Evolutionary conservation across 2,113 vertebrate genomes (phyloP), one percentile per base, ranked within the genome.

Genomic region (Paratilapia polleni): DNA sequence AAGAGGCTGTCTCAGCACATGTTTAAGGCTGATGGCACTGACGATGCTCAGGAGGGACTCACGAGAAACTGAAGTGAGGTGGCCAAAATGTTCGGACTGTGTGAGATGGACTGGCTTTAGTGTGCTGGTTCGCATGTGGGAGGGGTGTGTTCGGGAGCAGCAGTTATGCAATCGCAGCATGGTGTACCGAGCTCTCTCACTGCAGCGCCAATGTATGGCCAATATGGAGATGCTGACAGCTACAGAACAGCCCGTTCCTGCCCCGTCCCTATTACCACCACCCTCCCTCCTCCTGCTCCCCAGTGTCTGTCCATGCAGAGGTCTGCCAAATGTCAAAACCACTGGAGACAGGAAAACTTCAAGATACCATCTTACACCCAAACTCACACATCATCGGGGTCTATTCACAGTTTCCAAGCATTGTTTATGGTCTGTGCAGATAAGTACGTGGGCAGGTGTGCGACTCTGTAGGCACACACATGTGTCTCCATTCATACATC

Each of bases 141-240:
- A 94, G 94, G 93, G 93, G 91, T 91, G 88, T 8, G 43, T 76
- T 83, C 43, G 56, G 88, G 89, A 91, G 91, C 77, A 81, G 89
- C 77, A 70, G 94, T 96, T 96, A 96, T 96, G 95, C 94, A 96
- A 96, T 94, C 87, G 41, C 87, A 94, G 90, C 91, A 91, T 91
- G 89, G 91, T 89, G 91, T 93, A 64, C 78, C 81, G 75, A 80
- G 88, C 54, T 13, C 75, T 83, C 80, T 80, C 83, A 94, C 93
- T 91, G 93, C 94, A 90, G 94, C 89, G 61, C 84, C 89, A n/a
- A 82, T 90, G 87, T 83, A 91, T 84, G 88, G 91, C 83, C 93
- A 88, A 85, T 85, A 87, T 58, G 61, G 86, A 93, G 92, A 91
- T 83, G 92, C 92, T 94, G 93, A 93, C 91, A 77, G 82, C 88